Percentiles rank a stretch among this genome's conserved stretches.
Evolutionary conservation across 1,140 invertebrate species (phyloP).

Genomic region (Ceratina calcarata): DNA sequence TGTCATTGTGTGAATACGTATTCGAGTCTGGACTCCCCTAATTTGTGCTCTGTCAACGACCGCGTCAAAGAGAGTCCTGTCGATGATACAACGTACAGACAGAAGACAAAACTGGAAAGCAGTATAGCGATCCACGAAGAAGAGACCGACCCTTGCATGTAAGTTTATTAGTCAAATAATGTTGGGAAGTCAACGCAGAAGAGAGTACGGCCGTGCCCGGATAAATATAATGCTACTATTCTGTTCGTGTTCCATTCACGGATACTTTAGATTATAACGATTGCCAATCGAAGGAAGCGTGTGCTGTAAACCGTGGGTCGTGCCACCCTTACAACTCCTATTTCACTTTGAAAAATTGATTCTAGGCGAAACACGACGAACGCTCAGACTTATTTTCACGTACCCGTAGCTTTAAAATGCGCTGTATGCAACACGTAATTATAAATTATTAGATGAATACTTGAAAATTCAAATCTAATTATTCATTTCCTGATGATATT

Average conservation of each 20-base stretch:
- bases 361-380: neutral
- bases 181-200: slow-evolving; percentile 40
- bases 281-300: slow-evolving; percentile 46
- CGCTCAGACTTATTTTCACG: neutral
- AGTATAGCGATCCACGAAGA: slow-evolving; percentile 18
- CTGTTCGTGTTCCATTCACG: slow-evolving; percentile 31
- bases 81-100: neutral
- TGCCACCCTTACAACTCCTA: neutral
- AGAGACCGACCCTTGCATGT: slow-evolving; percentile 7
- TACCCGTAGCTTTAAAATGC: neutral
- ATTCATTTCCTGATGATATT: neutral
- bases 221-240: slow-evolving; percentile 51
- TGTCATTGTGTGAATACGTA: slow-evolving; percentile 17
- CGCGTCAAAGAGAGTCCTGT: slow-evolving; percentile 25
- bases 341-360: slow-evolving; percentile 11
- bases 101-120: neutral
- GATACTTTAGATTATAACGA: slow-evolving; percentile 59
- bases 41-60: slow-evolving; percentile 25
- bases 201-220: slow-evolving; percentile 26
- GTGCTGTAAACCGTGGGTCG: neutral
- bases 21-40: slow-evolving; percentile 35
- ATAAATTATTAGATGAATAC: neutral
- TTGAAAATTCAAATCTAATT: neutral
- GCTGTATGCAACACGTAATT: neutral
- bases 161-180: slow-evolving; percentile 61